Base-by-base conservation (phyloP, 2,113 vertebrate species). In the Microtus oregoni region DNA sequence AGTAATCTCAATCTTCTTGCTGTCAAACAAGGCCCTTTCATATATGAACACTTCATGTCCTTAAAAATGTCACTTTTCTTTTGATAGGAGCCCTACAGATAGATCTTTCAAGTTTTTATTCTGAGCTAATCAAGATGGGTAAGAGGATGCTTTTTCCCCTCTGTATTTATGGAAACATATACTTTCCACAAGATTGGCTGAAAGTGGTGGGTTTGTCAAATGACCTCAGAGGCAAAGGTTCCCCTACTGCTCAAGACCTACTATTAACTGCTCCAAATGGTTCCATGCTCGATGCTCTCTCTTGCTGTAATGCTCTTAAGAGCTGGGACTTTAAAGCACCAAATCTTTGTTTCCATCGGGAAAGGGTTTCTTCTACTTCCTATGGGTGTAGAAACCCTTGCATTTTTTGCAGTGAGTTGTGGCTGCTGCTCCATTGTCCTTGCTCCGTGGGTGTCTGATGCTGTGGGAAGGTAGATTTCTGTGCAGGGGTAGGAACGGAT, bases 1-100 rank as follows among this genome's bases (percentile, higher is more conserved):
- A 89, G 86, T 32, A 83, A 92, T 81, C 90, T 93, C 70, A 93
- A 38, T 96, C 94, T 95, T 95, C 93, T 70, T 93, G n/a, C 77
- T 95, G 89, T 97, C 95, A 96, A 96, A 93, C n/a, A 92, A 10
- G 82, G 20, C 28, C 20, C 72, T 13, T 83, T 89, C 63, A 95
- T 63, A 90, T 47, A 68, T 70, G 90, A 89, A 44, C 55, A 89
- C 32, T 94, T 95, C 79, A 68, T 50, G 83, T 68, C 90, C 77
- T 97, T 85, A 93, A 63, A n/a, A n/a, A 95, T 94, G 77, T 95
- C 92, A 89, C 78, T 96, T 94, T 90, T 73, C 90, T 86, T 97
- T 96, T 94, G 96, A 94, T 68, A 91, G 30, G 63, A 75, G 52
- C 90, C 70, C 63, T 76, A 72, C 28, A 63, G 44, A 94, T 35